These are phyloP conservation scores for Eupithecia subumbrata DNA, from an alignment of 2,888 invertebrate genomes.

Conservation along the genomic window DNA sequence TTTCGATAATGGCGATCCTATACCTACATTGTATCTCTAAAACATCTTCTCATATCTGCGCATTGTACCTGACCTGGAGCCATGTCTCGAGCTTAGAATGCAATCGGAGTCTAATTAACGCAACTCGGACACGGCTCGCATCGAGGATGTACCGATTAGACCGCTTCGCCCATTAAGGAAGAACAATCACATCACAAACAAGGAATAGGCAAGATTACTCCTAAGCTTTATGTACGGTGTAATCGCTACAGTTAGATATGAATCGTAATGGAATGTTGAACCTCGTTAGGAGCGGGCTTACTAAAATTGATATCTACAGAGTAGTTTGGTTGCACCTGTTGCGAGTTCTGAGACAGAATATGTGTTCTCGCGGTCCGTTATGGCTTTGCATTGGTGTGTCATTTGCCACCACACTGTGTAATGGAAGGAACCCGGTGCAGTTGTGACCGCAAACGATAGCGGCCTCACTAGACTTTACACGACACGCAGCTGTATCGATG, in stretches of 20 bases:
- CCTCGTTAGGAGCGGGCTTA: slow-evolving; percentile 29
- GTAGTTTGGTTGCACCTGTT: slow-evolving; percentile 32
- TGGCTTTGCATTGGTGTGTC: slow-evolving; percentile 56
- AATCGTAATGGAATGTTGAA: slow-evolving; percentile 42
- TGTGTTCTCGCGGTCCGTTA: slow-evolving; percentile 43
- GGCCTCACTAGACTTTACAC: slow-evolving; percentile 52
- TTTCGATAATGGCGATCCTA: slow-evolving; percentile 9
- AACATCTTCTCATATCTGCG: slow-evolving; percentile 41
- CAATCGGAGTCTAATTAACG: slow-evolving; percentile 79
- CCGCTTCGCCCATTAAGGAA: slow-evolving; percentile 74
- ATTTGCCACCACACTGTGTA: slow-evolving; percentile 23
- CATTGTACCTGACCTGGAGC: slow-evolving; percentile 61
- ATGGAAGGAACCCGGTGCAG: slow-evolving; percentile 49
- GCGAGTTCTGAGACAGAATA: slow-evolving; percentile 22
- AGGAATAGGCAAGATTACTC: slow-evolving; percentile 72
- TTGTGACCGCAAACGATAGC: slow-evolving; percentile 43
- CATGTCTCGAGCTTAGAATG: slow-evolving; percentile 67
- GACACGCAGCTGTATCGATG: slow-evolving; percentile 67
- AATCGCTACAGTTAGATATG: slow-evolving; percentile 44
- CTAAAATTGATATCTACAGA: slow-evolving; percentile 40
- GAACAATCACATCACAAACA: slow-evolving; percentile 81
- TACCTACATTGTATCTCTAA: slow-evolving; percentile 37
- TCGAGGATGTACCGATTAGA: slow-evolving; percentile 79
- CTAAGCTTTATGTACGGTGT: slow-evolving; percentile 42
- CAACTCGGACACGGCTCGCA: slow-evolving; percentile 66